These are phyloP conservation scores for Hippolais icterina DNA, from an alignment of 2,113 vertebrate species.

Conservation along the genomic window DNA sequence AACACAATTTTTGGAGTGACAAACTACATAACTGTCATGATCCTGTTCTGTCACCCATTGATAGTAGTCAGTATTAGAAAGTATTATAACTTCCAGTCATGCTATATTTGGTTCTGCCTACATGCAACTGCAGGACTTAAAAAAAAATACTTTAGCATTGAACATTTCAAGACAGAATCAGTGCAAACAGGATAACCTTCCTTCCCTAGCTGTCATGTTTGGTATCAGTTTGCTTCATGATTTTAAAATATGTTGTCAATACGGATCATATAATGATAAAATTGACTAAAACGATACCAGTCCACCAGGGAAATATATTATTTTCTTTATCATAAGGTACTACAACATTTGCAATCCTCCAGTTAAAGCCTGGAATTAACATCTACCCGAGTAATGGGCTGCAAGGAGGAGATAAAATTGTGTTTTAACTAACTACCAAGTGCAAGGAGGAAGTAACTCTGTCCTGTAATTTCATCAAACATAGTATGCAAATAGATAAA, in stretches of 20 bases:
- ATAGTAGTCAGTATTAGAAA: background rate
- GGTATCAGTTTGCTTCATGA: background rate
- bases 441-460: background rate
- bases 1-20: background rate
- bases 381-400: background rate
- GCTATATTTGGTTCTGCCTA: background rate
- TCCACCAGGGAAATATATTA: background rate
- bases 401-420: background rate
- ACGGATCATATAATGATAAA: background rate
- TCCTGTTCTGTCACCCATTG: background rate
- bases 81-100: background rate
- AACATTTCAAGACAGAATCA: background rate
- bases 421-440: background rate
- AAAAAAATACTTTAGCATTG: background rate
- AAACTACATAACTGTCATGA: background rate
- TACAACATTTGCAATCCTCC: background rate
- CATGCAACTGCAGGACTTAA: background rate
- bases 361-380: background rate
- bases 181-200: background rate
- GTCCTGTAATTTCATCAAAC: background rate
- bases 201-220: background rate
- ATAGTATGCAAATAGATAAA: background rate
- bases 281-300: background rate
- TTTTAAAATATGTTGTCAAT: background rate
- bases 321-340: background rate